Conservation (phyloP, 37 sponge, comb jelly and placozoan species). For the Ianthella basta region DNA sequence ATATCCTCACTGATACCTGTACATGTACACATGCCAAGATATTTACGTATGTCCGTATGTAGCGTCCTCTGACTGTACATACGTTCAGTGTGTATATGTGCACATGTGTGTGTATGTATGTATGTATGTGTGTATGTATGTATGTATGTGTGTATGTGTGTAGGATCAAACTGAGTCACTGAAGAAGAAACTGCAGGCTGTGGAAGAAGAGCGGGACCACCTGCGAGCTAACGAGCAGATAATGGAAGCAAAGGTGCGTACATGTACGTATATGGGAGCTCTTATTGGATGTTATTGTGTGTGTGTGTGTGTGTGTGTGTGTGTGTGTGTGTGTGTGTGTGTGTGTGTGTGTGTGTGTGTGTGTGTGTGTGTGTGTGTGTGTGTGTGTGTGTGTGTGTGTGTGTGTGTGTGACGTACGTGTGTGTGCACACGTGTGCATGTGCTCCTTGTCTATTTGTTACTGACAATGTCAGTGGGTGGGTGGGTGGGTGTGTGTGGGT, state of each 20-base stretch:
- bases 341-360: not conserved
- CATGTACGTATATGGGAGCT: not conserved
- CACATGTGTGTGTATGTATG: not conserved
- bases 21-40: not conserved
- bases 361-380: constrained; percentile 17
- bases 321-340: not conserved
- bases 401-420: too few species aligned
- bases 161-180: constrained; percentile 78
- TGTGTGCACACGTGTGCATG: not conserved
- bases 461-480: not conserved
- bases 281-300: not conserved
- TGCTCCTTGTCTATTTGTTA: not conserved
- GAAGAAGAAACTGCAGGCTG: constrained; percentile 59
- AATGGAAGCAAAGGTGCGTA: constrained; percentile 69
- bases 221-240: constrained; percentile 69
- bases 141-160: not conserved
- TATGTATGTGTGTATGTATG: not conserved
- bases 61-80: not conserved
- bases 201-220: constrained; percentile 71
- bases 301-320: constrained; percentile 14
- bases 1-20: too few species aligned
- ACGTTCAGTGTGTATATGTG: not conserved
- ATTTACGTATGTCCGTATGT: not conserved
- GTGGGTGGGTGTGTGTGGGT: not conserved
- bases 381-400: not conserved